Evolutionary conservation across 1,140 invertebrate species (phyloP).

Genomic region (Drosophila subobscura): DNA sequence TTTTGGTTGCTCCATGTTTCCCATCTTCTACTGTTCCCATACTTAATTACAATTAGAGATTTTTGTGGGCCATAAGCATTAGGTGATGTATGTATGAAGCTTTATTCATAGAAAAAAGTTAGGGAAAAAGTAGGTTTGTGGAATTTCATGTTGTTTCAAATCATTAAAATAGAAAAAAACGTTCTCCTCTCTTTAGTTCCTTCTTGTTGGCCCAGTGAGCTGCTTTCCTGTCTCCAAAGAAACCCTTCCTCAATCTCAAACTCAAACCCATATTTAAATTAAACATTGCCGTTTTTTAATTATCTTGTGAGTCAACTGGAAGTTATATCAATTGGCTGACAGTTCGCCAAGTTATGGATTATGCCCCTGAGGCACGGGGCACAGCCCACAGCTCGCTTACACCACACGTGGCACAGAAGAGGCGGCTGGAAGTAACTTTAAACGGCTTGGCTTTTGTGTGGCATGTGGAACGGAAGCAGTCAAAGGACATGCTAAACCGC

Average conservation of each 20-base stretch:
- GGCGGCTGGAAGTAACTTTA: constrained; percentile 43
- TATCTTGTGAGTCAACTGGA: constrained; percentile 34
- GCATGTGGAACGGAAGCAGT: constrained; percentile 61
- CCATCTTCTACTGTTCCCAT: constrained; percentile 50
- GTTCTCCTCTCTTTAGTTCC: too few relatives aligned
- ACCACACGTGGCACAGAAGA: constrained; percentile 45
- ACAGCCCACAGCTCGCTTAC: constrained; percentile 74
- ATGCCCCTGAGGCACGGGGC: constrained; percentile 71
- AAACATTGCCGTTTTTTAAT: constrained; percentile 34
- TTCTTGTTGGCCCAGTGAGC: too few relatives aligned
- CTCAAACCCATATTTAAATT: constrained; percentile 36
- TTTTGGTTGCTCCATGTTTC: constrained; percentile 24
- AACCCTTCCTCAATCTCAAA: too few relatives aligned
- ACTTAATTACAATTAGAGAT: constrained; percentile 75
- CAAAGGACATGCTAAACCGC: constrained; percentile 65
- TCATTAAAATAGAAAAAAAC: too few relatives aligned
- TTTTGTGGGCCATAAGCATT: constrained; percentile 55
- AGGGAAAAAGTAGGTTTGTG: not conserved
- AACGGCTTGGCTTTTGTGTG: constrained; percentile 26
- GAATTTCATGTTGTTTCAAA: too few relatives aligned
- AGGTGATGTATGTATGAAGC: constrained; percentile 31
- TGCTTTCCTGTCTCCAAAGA: not conserved
- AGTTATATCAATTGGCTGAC: constrained; percentile 79
- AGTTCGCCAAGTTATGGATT: constrained; percentile 79
- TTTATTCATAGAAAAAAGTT: constrained; percentile 21